Evolutionary conservation across 2,888 invertebrate species (phyloP).

Genomic region (Megamerina dolium): DNA sequence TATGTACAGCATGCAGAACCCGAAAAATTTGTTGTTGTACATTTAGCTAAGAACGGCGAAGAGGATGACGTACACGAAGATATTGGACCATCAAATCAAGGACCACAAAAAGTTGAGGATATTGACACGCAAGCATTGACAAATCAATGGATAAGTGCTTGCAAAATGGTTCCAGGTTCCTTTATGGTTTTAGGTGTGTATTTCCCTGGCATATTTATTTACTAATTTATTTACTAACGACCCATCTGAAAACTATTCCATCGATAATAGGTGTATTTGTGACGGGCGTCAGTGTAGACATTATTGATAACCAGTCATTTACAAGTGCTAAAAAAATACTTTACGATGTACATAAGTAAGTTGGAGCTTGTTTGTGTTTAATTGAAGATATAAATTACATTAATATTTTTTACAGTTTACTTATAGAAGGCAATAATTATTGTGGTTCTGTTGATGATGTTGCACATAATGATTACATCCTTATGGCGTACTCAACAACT

Average conservation of each 20-base stretch:
- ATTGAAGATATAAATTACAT: background rate
- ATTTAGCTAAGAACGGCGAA: conserved; percentile 71
- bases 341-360: conserved; percentile 37
- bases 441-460: conserved; percentile 32
- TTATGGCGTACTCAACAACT: conserved; percentile 35
- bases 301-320: conserved; percentile 46
- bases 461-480: conserved; percentile 33
- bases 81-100: background rate
- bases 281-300: conserved; percentile 60
- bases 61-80: conserved; percentile 40
- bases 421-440: conserved; percentile 33
- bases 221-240: background rate
- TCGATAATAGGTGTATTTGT: conserved; percentile 61
- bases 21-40: conserved; percentile 70
- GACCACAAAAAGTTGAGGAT: conserved; percentile 24
- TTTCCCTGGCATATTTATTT: background rate
- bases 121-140: conserved; percentile 38
- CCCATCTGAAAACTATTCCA: conserved; percentile 34
- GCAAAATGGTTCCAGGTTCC: conserved; percentile 86
- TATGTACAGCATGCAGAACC: conserved; percentile 49
- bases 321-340: conserved; percentile 36
- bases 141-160: conserved; percentile 77
- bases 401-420: conserved; percentile 24
- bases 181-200: conserved; percentile 69
- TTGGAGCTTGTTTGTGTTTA: conserved; percentile 3